Evolutionary conservation across 2,888 invertebrate genomes (phyloP).

Genomic region (Drosophila kambysellisi): DNA sequence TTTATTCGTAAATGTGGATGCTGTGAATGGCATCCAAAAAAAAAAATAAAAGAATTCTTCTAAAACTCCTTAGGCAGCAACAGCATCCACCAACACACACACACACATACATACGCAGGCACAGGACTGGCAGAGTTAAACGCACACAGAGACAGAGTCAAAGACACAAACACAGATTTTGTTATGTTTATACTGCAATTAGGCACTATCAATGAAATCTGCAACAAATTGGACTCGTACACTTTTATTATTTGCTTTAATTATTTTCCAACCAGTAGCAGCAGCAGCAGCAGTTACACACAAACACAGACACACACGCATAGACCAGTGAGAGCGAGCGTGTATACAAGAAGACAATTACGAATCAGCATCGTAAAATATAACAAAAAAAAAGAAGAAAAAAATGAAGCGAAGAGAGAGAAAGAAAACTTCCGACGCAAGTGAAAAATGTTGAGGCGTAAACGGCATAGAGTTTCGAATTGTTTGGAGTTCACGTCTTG

Average conservation of each 20-base stretch:
- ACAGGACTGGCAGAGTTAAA: conserved; percentile 17
- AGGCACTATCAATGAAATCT: conserved; percentile 33
- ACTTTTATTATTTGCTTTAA: conserved; percentile 67
- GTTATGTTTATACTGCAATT: conserved; percentile 38
- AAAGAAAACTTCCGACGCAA: conserved; percentile 65
- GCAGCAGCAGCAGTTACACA: conserved; percentile 33
- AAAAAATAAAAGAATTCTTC: conserved; percentile 16
- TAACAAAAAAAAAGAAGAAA: conserved; percentile 58
- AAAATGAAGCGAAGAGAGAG: conserved; percentile 47
- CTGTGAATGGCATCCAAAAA: conserved; percentile 59
- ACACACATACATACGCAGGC: conserved; percentile 6
- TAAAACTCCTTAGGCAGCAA: conserved; percentile 56
- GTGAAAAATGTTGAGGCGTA: conserved; percentile 64
- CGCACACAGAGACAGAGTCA: conserved; percentile 9
- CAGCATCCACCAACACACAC: conserved; percentile 52
- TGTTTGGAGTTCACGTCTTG: conserved; percentile 26
- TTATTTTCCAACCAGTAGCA: conserved; percentile 64
- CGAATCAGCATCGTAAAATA: conserved; percentile 78
- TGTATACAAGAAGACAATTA: conserved; percentile 78
- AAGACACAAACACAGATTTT: conserved; percentile 36
- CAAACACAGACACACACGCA: conserved; percentile 38
- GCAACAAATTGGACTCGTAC: conserved; percentile 65
- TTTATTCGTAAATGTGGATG: conserved; percentile 51
- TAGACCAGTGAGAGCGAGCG: conserved; percentile 49
- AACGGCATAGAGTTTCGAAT: conserved; percentile 25